These are phyloP conservation scores for Stegana nigrithorax DNA, from an alignment of 2,888 invertebrate genomes.

Conservation along the genomic window DNA sequence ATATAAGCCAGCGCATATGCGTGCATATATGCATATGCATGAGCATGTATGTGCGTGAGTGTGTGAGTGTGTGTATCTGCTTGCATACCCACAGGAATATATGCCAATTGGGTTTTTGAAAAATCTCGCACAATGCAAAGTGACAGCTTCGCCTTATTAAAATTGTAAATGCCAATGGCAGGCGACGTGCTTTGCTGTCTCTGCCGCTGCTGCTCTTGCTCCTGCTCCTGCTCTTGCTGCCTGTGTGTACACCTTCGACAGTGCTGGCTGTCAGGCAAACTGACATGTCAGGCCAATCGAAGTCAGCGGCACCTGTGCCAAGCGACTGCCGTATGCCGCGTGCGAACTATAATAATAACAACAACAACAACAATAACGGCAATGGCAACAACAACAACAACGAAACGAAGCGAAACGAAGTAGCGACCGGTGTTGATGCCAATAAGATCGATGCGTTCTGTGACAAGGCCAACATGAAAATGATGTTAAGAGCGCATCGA, in stretches of 20 bases:
- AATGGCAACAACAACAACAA: not conserved
- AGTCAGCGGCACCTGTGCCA: conserved; percentile 27
- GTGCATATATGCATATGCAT: not conserved
- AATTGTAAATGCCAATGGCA: conserved; percentile 8
- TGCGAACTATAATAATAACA: too few relatives aligned
- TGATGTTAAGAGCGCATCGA: conserved; percentile 27
- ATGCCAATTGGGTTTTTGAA: too few relatives aligned
- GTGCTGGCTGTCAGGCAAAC: conserved; percentile 34
- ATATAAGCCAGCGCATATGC: too few relatives aligned
- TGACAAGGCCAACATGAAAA: conserved; percentile 18
- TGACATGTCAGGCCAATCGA: conserved; percentile 27
- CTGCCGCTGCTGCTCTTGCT: not conserved
- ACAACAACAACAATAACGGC: not conserved
- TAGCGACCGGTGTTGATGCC: not conserved
- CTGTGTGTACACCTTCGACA: conserved; percentile 1
- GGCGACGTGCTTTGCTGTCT: not conserved
- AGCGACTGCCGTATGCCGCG: too few relatives aligned
- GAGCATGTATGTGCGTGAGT: too few relatives aligned
- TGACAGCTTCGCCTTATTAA: not conserved
- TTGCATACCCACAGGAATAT: not conserved
- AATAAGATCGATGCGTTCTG: conserved; percentile 15
- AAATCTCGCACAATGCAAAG: too few relatives aligned
- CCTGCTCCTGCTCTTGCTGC: conserved; percentile 10
- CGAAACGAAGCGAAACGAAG: not conserved
- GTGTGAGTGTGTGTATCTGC: not conserved